Base-by-base conservation (phyloP, 2,113 vertebrate species). In the Cynocephalus volans region DNA sequence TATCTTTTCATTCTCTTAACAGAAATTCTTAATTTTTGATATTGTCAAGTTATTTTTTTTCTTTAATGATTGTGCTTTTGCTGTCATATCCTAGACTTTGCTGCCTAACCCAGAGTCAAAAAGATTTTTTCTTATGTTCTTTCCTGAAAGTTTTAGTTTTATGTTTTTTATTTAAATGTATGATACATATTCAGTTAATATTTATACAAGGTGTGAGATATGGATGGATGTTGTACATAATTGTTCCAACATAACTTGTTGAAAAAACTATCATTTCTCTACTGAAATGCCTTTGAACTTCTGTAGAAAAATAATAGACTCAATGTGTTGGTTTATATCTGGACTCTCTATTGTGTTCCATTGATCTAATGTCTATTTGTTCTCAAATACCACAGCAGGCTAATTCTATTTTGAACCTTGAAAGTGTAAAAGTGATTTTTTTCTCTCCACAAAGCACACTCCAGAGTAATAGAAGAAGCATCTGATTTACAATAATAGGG, bases 351-450 rank as follows among this genome's bases (percentile, higher is more conserved):
- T 88, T 84, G 6, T 65, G 11, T 10, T 73, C 21, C 11, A 56
- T 69, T 88, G 9, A n/a, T 33, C 26, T 81, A 4, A 11, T 81
- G 15, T 48, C 31, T 82, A 13, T 52, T 92, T 0, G 10, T 93
- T 92, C 36, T 82, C n/a, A 26, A 83, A 41, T 62, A 69, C 4
- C 28, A 72, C 6, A 87, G 9, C 58, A 84, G 56, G 8, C 26
- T 88, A 45, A 31, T 84, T 88, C 33, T 28, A 80, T 96, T 82
- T 80, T 60, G 80, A 90, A 77, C 5, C 14, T 45, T 87, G 50
- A 72, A 91, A 77, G 45, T 73, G 48, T 76, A 28, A 50, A 87
- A 80, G 33, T 81, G 5, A 50, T 58, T 95, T 96, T 96, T 41
- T 41, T 41, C 41, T 41, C 41, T 41, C 41, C 41, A 41, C 41